These are phyloP conservation scores for Oreochromis niloticus DNA, from an alignment of 2,113 vertebrate genomes.

Conservation along the genomic window DNA sequence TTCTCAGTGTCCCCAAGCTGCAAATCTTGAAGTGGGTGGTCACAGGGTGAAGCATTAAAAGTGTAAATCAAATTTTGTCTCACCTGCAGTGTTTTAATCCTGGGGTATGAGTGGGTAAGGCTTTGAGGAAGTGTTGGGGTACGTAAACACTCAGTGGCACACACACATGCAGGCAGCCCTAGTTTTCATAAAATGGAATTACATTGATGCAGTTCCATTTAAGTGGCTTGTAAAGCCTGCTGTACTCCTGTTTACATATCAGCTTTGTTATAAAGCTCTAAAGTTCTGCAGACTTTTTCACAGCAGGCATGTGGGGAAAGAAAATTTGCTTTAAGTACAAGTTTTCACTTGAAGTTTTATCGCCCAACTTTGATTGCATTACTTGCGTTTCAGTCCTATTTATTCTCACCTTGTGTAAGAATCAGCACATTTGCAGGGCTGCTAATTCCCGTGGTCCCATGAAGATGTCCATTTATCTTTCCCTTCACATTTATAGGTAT, in stretches of 20 bases:
- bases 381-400: neutral
- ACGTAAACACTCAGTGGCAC: neutral
- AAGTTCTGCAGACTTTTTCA: neutral
- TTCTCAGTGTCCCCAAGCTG: neutral
- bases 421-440: neutral
- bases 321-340: neutral
- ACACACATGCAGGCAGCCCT: neutral
- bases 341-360: neutral
- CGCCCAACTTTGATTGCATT: neutral
- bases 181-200: neutral
- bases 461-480: slow-evolving; percentile 4
- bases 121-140: neutral
- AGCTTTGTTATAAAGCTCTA: neutral
- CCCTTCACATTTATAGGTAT: neutral
- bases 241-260: neutral
- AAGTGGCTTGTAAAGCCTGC: neutral
- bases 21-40: neutral
- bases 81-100: neutral
- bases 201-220: neutral
- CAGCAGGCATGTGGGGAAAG: neutral
- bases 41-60: neutral
- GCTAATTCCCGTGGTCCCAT: neutral
- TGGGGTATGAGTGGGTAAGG: neutral
- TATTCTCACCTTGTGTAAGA: neutral
- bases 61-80: neutral